Evolutionary conservation across 2,113 vertebrate species (phyloP), one percentile per base, ranked within the genome.

Genomic region (Solea senegalensis): DNA sequence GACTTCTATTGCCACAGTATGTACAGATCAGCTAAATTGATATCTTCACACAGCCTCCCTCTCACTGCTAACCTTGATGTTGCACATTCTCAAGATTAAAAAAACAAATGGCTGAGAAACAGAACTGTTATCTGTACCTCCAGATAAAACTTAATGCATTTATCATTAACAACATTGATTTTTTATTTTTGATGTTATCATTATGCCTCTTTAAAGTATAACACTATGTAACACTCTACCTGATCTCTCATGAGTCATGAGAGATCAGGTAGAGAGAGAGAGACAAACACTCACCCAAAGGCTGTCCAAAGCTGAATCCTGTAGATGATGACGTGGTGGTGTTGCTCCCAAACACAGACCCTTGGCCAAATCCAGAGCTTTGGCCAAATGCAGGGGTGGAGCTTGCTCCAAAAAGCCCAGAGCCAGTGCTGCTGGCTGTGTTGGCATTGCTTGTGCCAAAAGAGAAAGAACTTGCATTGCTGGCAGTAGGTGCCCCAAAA

Each of bases 241-340:
- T n/a, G n/a, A n/a, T n/a, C n/a, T n/a, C n/a, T n/a, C n/a, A n/a
- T n/a, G n/a, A 46, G 9, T 34, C 39, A 6, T 50, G n/a, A 44
- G 4, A 48, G 16, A 44, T 15, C 0, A 40, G 44, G 7, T 44
- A 10, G 2, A 21, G 21, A 21, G 21, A 21, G 21, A 21, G 21
- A 45, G 52, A 41, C 9, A 43, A 27, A 3, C 34, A 62, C 94
- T 94, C 79, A 99, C 97, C 96, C 78, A 96, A 92, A 1, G 95
- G 91, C 54, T 98, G 97, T 72, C 93, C 96, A 63, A 99, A 99
- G 88, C 95, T 93, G 76, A 99, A 99, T 0, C 93, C 95, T 2
- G 95, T 80, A 1, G 96, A 93, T 0, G 95, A 90, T 0, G 95
- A 93, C 0, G 95, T 94, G 5, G 96, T 95, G n/a, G 96, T 96